A percentile compares a stretch with the other conserved stretches of the same genome.
phyloP scores from a whole-genome alignment of 2,113 vertebrate genomes.

The Seriola rivoliana region DNA sequence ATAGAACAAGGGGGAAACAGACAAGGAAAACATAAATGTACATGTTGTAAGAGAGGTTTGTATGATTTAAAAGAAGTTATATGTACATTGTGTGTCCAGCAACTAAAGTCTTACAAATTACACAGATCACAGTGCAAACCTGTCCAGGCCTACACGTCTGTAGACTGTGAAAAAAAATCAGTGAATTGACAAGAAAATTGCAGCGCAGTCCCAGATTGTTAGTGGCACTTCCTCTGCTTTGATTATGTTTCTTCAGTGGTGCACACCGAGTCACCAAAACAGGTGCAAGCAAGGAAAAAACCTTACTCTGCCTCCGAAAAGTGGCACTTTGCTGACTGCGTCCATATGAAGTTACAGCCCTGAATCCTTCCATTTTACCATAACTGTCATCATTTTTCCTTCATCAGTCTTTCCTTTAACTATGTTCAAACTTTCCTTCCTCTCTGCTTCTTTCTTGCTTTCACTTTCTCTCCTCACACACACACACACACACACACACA shows the following conservation, averaged over 20 bases:
- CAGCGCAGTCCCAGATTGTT: constrained; percentile 28
- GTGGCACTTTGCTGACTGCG: constrained; percentile 11
- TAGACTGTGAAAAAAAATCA: background rate
- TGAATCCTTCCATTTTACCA: constrained; percentile 37
- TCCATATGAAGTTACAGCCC: constrained; percentile 11
- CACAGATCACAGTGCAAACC: background rate
- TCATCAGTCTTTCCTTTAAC: constrained; percentile 3
- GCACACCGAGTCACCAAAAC: constrained; percentile 9
- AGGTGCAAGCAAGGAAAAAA: constrained; percentile 15
- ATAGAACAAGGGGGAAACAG: background rate
- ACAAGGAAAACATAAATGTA: too few species aligned
- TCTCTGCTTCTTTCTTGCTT: background rate
- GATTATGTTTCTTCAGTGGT: background rate
- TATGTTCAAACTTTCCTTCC: background rate
- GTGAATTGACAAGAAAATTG: constrained; percentile 47
- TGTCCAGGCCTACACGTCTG: background rate
- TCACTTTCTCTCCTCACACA: background rate
- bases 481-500: background rate
- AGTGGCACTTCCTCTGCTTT: constrained; percentile 23
- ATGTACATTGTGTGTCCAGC: background rate
- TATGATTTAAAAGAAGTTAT: background rate
- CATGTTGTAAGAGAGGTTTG: too few species aligned
- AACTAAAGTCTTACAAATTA: background rate
- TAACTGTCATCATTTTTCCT: constrained; percentile 13
- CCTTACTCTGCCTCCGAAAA: constrained; percentile 12